Evolutionary conservation across 2,113 vertebrate genomes (phyloP), one percentile per base, ranked within the genome.

Genomic region (Pelecanoides urinatrix): DNA sequence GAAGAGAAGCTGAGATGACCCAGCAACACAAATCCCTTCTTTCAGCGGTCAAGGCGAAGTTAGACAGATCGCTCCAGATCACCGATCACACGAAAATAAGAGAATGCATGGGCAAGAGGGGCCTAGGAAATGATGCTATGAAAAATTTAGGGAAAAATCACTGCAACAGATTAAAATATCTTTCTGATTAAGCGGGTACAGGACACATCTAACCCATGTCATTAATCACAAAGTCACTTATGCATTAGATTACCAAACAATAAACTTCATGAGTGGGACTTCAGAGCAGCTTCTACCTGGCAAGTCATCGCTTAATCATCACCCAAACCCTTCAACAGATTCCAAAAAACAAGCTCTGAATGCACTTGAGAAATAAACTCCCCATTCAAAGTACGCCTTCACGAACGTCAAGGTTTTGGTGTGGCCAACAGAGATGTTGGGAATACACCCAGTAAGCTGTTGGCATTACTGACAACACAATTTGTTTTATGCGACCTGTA

Each of bases 51-150:
- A 32, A 30, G 26, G 53, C 26, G 30, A 40, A 70, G 44, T 8
- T 2, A 16, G 42, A 32, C 13, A 11, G 53, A 11, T 12, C 12
- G 19, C 65, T 77, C 42, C n/a, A 25, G 40, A 30, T 20, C 65
- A 53, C 36, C 3, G 9, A 25, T 3, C 52, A 25, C 47, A 16
- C 0, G 1, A 29, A 58, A 80, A 10, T 4, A 20, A 8, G 12
- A 67, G 47, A 44, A 59, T 2, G 13, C 61, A 65, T 1, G 38
- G 55, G 34, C 47, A 36, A 34, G 65, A 50, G 42, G 66, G 71
- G 40, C 85, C 61, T 9, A 15, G 34, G 56, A 44, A 83, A 56
- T 4, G 13, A 20, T 61, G 40, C 55, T 47, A 16, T 0, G 8
- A 63, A 82, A 75, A 83, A 34, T 6, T 40, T 13, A 38, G 26